A percentile compares a stretch with the other conserved stretches of the same genome.
These are phyloP conservation scores for Meandrusa payeni DNA, from an alignment of 2,888 invertebrate genomes.

Conservation along the genomic window DNA sequence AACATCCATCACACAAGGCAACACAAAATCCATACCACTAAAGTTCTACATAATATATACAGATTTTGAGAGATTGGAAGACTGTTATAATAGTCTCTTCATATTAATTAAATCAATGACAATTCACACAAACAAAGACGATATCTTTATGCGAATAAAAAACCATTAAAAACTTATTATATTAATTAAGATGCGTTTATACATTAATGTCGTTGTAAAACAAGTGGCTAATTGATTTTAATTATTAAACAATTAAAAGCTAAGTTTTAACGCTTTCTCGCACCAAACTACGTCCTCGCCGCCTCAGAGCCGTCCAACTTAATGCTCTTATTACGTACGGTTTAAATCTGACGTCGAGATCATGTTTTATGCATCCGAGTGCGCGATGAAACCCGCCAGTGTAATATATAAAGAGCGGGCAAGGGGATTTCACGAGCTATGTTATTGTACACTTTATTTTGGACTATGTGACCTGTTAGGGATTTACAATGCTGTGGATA, in stretches of 20 bases:
- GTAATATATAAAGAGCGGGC: slow-evolving; percentile 67
- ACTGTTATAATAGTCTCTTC: too few relatives aligned
- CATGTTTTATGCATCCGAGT: slow-evolving; percentile 79
- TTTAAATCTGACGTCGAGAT: slow-evolving; percentile 77
- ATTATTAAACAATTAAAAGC: slow-evolving; percentile 7
- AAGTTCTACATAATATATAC: too few relatives aligned
- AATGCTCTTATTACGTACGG: slow-evolving; percentile 77
- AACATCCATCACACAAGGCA: too few relatives aligned
- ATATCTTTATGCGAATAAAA: too few relatives aligned
- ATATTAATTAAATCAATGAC: too few relatives aligned
- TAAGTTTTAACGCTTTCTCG: neutral
- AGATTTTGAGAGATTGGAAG: too few relatives aligned
- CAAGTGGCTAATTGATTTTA: too few relatives aligned
- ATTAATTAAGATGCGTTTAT: too few relatives aligned
- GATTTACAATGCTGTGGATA: slow-evolving; percentile 8
- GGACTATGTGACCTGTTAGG: slow-evolving; percentile 11
- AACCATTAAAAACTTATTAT: too few relatives aligned
- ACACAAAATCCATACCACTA: too few relatives aligned
- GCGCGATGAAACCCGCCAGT: slow-evolving; percentile 69
- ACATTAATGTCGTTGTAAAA: too few relatives aligned
- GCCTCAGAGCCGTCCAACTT: slow-evolving; percentile 53
- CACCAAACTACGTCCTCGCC: slow-evolving; percentile 38
- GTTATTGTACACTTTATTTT: slow-evolving; percentile 31
- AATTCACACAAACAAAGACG: too few relatives aligned
- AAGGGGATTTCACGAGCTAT: slow-evolving; percentile 66